Evolutionary conservation across 2,797 vertebrate species (phyloP).

Genomic region (Thaleichthys pacificus): DNA sequence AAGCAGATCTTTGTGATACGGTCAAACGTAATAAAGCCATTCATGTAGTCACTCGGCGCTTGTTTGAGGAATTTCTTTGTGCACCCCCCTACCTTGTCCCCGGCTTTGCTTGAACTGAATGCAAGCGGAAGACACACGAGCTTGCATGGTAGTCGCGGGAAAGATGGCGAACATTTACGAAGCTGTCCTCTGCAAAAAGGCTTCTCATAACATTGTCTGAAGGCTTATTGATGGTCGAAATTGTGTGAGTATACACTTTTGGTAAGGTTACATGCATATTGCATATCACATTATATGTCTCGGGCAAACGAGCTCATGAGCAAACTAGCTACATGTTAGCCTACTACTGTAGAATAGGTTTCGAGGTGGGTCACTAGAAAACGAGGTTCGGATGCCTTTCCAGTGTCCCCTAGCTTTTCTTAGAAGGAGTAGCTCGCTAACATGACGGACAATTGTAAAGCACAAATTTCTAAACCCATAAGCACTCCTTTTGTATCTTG

Average conservation of each 20-base stretch:
- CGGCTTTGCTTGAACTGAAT: neutral
- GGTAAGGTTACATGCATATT: no score
- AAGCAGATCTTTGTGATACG: neutral
- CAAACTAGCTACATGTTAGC: no score
- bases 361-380: no score
- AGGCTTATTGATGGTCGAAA: neutral
- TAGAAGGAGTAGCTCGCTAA: no score
- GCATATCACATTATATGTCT: no score
- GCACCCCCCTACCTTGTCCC: neutral
- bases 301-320: no score
- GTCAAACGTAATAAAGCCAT: neutral
- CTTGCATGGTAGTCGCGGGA: conserved; percentile 51
- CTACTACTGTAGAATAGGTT: no score
- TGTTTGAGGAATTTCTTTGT: conserved; percentile 5
- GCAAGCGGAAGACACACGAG: neutral
- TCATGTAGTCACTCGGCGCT: neutral
- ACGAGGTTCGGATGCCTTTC: no score
- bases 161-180: conserved; percentile 65
- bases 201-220: conserved; percentile 22
- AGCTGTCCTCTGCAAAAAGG: neutral
- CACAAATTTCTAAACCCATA: no score
- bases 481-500: no score
- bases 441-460: no score
- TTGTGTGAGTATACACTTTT: conserved; percentile 38
- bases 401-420: no score